A percentile compares a stretch with the other conserved stretches of the same genome.
Conservation (phyloP, 2,888 invertebrate genomes). For the Incurvaria masculella region DNA sequence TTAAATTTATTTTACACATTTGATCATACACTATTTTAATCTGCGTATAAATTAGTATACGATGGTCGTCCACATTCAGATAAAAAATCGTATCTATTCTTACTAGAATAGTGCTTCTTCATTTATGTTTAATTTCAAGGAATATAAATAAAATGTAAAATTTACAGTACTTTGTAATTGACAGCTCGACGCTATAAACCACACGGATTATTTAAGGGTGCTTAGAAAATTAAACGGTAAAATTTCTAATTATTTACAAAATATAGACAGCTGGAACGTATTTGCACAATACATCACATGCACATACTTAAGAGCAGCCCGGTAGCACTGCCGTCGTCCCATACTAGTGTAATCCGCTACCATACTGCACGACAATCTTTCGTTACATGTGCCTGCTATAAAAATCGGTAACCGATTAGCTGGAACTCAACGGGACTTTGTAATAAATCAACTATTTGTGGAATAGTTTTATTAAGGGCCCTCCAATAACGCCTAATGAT, state of each 20-base stretch:
- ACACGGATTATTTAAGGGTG: slow-evolving; percentile 44
- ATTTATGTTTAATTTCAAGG: slow-evolving; percentile 36
- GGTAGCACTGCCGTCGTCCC: no score
- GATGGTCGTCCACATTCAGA: slow-evolving; percentile 54
- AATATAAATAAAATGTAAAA: slow-evolving; percentile 29
- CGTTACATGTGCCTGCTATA: no score
- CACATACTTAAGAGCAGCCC: no score
- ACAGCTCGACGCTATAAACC: slow-evolving; percentile 46
- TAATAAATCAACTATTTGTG: no score
- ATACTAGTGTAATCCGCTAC: no score
- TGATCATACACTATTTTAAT: slow-evolving; percentile 49
- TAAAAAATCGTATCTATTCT: slow-evolving; percentile 37
- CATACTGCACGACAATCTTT: no score
- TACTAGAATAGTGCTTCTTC: not conserved
- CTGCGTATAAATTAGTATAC: slow-evolving; percentile 55
- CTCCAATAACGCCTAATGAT: no score
- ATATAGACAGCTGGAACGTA: not conserved
- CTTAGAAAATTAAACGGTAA: slow-evolving; percentile 45
- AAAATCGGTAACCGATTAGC: no score
- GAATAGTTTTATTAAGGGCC: no score
- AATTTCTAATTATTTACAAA: slow-evolving; percentile 50
- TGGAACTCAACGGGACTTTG: no score
- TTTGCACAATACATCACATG: not conserved
- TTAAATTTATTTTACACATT: slow-evolving; percentile 55
- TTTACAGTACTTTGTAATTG: slow-evolving; percentile 30